phyloP scores from a whole-genome alignment of 2,888 invertebrate genomes.

The Amphipoea lucens region DNA sequence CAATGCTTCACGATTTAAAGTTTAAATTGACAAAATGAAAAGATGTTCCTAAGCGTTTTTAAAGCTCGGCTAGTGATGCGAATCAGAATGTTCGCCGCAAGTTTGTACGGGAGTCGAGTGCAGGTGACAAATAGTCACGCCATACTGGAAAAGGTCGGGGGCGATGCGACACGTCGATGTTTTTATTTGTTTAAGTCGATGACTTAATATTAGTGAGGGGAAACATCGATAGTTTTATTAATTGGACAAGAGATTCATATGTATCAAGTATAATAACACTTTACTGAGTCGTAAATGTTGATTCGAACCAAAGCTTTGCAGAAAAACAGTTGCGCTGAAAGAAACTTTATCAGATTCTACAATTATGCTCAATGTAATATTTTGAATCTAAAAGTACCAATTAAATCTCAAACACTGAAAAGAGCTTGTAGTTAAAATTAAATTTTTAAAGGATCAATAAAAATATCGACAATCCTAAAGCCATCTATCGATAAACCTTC shows the following conservation, averaged over 20 bases:
- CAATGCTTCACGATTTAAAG: conserved; percentile 53
- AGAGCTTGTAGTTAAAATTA: not conserved
- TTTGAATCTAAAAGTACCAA: not conserved
- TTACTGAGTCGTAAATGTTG: not conserved
- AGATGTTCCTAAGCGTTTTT: conserved; percentile 67
- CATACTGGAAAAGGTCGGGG: conserved; percentile 85
- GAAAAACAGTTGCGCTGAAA: not conserved
- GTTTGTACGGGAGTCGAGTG: conserved; percentile 88
- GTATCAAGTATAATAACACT: not conserved
- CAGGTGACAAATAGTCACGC: conserved; percentile 90
- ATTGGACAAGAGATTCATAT: not conserved
- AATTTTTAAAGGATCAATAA: fast-evolving
- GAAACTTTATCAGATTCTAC: not conserved
- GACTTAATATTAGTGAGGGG: conserved; percentile 87
- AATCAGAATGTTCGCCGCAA: conserved; percentile 87
- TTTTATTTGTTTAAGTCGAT: conserved; percentile 86
- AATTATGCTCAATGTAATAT: not conserved
- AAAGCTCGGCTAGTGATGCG: conserved; percentile 77
- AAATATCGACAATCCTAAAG: not conserved
- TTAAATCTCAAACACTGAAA: not conserved
- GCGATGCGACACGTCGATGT: conserved; percentile 86
- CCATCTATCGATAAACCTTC: conserved; percentile 39
- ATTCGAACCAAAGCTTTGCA: not conserved
- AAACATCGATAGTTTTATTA: conserved; percentile 72
- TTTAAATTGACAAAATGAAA: conserved; percentile 52